Conservation (phyloP, 2,888 invertebrate species). For the Lasius fuliginosus region DNA sequence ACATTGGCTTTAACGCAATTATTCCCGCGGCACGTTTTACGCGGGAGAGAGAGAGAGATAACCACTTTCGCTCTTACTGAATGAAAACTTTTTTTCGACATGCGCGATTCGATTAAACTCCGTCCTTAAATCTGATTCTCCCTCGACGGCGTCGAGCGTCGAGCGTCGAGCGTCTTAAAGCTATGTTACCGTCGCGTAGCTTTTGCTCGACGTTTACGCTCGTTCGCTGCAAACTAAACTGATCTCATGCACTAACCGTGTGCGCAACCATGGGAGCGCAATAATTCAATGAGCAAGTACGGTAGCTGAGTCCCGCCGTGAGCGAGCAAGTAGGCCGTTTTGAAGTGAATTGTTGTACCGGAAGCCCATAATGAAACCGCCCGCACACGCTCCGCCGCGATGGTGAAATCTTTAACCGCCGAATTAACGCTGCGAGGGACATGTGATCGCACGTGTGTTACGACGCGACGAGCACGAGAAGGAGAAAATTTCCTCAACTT, state of each 20-base stretch:
- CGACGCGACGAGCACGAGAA: neutral
- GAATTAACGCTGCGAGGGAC: slow-evolving; percentile 55
- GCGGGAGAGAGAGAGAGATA: neutral
- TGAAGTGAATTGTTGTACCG: slow-evolving; percentile 73
- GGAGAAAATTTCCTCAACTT: neutral
- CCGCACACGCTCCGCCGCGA: slow-evolving; percentile 42
- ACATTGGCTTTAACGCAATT: slow-evolving; percentile 23
- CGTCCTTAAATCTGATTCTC: slow-evolving; percentile 35
- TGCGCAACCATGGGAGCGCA: slow-evolving; percentile 51
- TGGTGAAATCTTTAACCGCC: slow-evolving; percentile 65
- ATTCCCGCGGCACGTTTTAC: slow-evolving; percentile 5
- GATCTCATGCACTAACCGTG: slow-evolving; percentile 44
- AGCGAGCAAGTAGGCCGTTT: slow-evolving; percentile 66
- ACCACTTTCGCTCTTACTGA: slow-evolving; percentile 10
- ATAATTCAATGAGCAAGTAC: slow-evolving; percentile 62
- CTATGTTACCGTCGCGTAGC: slow-evolving; percentile 40
- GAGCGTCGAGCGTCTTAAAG: no score
- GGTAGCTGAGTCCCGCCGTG: slow-evolving; percentile 44
- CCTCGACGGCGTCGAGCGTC: slow-evolving; percentile 9
- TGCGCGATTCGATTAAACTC: slow-evolving; percentile 26
- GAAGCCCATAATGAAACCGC: slow-evolving; percentile 71
- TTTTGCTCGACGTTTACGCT: slow-evolving; percentile 51
- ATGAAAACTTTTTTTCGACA: slow-evolving; percentile 10
- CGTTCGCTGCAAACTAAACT: slow-evolving; percentile 50
- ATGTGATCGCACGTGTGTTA: neutral